Evolutionary conservation across 2,797 vertebrate species (phyloP).

Genomic region (Adelosebastes latens): DNA sequence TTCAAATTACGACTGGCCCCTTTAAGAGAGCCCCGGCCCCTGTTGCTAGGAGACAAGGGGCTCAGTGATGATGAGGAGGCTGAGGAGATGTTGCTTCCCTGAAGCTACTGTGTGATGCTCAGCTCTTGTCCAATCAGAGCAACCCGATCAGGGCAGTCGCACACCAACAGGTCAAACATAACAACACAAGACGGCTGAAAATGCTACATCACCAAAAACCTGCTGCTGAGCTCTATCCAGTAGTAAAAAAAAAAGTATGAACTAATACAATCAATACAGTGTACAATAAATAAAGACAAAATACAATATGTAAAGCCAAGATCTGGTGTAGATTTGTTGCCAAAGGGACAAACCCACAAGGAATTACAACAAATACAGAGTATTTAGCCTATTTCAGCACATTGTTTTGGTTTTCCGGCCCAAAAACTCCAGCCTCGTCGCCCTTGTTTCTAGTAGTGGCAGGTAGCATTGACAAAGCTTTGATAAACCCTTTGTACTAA

Average conservation of each 20-base stretch:
- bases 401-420: background rate
- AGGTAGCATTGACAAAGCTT: background rate
- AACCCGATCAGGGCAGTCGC: constrained; percentile 5
- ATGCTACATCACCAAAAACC: background rate
- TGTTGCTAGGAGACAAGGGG: constrained; percentile 82
- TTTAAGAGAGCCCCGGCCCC: constrained; percentile 70
- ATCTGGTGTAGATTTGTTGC: background rate
- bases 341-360: background rate
- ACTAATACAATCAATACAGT: background rate
- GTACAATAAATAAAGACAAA: background rate
- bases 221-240: background rate
- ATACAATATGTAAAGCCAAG: background rate
- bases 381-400: background rate
- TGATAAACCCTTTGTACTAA: background rate
- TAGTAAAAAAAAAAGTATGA: background rate
- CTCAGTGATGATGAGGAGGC: constrained; percentile 48
- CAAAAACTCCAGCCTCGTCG: background rate
- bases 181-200: background rate
- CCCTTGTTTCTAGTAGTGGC: no score
- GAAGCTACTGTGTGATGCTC: constrained; percentile 57
- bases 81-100: constrained; percentile 53
- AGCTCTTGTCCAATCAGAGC: constrained; percentile 57
- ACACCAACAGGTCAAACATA: constrained; percentile 20
- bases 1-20: constrained; percentile 51
- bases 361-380: background rate